Conservation (phyloP, 2,797 vertebrate genomes). For the Phaenicophaeus curvirostris region DNA sequence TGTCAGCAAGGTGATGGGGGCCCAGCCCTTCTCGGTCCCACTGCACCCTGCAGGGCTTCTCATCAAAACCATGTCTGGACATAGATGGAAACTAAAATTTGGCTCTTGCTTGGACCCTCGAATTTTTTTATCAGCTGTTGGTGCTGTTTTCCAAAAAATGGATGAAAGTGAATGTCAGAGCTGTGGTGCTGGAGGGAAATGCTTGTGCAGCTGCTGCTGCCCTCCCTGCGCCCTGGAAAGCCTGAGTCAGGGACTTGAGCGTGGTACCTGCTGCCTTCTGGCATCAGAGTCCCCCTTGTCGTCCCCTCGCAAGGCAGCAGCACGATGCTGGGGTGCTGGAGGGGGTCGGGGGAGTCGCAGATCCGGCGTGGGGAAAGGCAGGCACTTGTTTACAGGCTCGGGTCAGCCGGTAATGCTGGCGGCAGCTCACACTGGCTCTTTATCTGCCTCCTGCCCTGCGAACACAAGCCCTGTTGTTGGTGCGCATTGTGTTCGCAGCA, state of each 20-base stretch:
- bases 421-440: not conserved
- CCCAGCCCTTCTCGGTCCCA: fast-evolving
- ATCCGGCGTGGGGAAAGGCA: not conserved
- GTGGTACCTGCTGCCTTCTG: not conserved
- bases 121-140: not conserved
- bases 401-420: fast-evolving
- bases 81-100: not conserved
- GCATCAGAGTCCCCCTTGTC: fast-evolving
- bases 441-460: not conserved
- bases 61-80: fast-evolving
- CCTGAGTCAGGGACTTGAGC: fast-evolving
- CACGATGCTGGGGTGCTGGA: fast-evolving
- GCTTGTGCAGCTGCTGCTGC: not conserved
- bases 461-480: not conserved
- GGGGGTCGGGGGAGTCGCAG: fast-evolving
- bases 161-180: not conserved
- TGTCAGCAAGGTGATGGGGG: no score
- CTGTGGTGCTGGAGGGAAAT: fast-evolving
- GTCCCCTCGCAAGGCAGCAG: not conserved
- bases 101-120: fast-evolving
- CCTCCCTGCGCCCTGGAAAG: not conserved
- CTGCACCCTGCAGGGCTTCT: not conserved
- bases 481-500: fast-evolving
- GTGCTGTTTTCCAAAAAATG: not conserved
- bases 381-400: fast-evolving